Percentiles rank a stretch among this genome's conserved stretches.
These are phyloP conservation scores for Catagonus wagneri DNA, from an alignment of 2,113 vertebrate genomes.

Conservation along the genomic window DNA sequence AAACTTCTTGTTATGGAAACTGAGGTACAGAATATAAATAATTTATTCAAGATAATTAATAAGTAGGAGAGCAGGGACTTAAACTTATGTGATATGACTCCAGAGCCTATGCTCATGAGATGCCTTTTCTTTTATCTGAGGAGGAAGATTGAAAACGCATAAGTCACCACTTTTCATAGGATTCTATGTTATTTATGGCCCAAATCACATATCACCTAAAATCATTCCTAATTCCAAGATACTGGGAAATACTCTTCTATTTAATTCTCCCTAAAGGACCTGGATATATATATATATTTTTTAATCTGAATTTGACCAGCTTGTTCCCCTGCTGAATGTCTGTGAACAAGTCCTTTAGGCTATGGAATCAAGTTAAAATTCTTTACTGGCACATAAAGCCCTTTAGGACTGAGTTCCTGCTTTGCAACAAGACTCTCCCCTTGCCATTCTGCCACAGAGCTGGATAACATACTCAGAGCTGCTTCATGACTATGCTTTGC, in stretches of 20 bases:
- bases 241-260: not conserved
- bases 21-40: not conserved
- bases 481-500: not conserved
- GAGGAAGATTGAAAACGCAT: not conserved
- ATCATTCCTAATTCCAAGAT: not conserved
- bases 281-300: not conserved
- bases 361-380: not conserved
- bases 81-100: not conserved
- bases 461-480: not conserved
- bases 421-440: not conserved
- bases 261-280: not conserved
- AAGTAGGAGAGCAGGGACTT: not conserved
- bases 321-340: not conserved
- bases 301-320: not conserved
- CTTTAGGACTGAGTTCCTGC: not conserved
- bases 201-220: not conserved
- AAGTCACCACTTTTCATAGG: not conserved
- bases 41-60: not conserved
- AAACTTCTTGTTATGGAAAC: not conserved
- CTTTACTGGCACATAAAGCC: not conserved
- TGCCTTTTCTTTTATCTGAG: conserved; percentile 13
- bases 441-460: not conserved
- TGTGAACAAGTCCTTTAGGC: not conserved
- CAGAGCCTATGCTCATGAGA: not conserved
- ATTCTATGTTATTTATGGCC: not conserved